Evolutionary conservation across 2,797 vertebrate species (phyloP), one percentile per base, ranked within the genome.

Genomic region (Enteromius treurensis): DNA sequence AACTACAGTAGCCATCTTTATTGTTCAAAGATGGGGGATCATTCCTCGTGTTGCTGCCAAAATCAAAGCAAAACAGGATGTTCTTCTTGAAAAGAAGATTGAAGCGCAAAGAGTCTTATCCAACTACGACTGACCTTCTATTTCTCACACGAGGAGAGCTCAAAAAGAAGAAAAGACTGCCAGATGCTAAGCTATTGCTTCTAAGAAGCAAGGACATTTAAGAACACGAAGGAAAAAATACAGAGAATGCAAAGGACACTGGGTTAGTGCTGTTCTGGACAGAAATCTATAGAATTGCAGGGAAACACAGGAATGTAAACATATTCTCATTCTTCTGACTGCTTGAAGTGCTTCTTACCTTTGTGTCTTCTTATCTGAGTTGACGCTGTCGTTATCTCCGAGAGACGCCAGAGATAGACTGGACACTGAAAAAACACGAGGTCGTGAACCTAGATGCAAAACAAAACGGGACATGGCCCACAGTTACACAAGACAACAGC

Each of bases 401-500:
- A 96, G 95, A 13, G 98, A 99, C 17, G 97, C 97, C 89, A 99
- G 89, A 88, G 97, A 98, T 89, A 99, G 94, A 91, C 97, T 98
- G 91, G 97, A 99, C 88, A 97, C 98, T 99, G 95, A 96, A 96
- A 96, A 95, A 90, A 97, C 93, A 98, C 87, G 91, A 92, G 95
- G 93, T 80, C 93, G 93, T 96, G 95, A 96, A 94, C 94, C 95
- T 96, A 92, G 89, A 93, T 89, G 92, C 90, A 86, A 89, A 90
- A 94, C 89, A 93, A 91, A 88, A 93, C 83, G 84, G 87, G 87
- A 93, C 77, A 87, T 88, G 90, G 92, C 85, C 90, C 85, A 85
- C 71, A 23, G 86, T 93, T 89, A 94, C 89, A 92, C 71, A 26
- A 87, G 84, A 85, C 81, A 87, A 81, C 47, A 92, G 79, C 85